phyloP scores from a whole-genome alignment of 2,888 invertebrate genomes.

The Augiades crinisus region DNA sequence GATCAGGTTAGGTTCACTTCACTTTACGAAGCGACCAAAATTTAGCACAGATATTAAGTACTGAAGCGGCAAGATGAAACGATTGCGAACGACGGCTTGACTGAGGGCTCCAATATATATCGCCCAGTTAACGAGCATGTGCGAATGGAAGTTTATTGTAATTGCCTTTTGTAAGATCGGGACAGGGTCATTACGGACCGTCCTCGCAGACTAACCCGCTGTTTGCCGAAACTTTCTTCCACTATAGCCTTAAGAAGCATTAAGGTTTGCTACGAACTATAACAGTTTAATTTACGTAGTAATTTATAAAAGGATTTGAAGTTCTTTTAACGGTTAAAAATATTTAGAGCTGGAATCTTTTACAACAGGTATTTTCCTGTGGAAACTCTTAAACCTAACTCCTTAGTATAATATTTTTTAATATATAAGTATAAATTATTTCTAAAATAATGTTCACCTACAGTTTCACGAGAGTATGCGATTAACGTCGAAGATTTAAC shows the following conservation, averaged over 20 bases:
- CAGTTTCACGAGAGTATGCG: too few relatives aligned
- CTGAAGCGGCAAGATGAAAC: conserved; percentile 53
- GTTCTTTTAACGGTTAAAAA: too few relatives aligned
- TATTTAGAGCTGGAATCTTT: too few relatives aligned
- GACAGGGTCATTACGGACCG: conserved; percentile 74
- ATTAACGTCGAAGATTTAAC: too few relatives aligned
- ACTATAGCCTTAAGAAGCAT: conserved; percentile 22
- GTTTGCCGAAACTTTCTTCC: conserved; percentile 65
- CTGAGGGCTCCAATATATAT: conserved; percentile 75
- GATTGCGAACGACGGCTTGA: conserved; percentile 56
- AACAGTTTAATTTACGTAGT: conserved; percentile 13
- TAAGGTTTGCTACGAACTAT: conserved; percentile 19
- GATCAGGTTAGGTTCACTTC: background rate
- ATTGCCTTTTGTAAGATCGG: conserved; percentile 81
- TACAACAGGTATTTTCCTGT: too few relatives aligned
- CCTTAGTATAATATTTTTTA: too few relatives aligned
- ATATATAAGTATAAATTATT: too few relatives aligned
- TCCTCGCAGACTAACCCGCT: conserved; percentile 64
- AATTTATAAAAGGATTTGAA: background rate
- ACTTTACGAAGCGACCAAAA: conserved; percentile 6
- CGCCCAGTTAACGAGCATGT: conserved; percentile 79
- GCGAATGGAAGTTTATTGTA: conserved; percentile 80
- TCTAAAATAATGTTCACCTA: too few relatives aligned
- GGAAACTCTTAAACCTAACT: too few relatives aligned
- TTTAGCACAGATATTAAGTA: conserved; percentile 27